These are phyloP conservation scores for Pangasius macronema DNA, from an alignment of 2,797 vertebrate genomes.

Conservation along the genomic window DNA sequence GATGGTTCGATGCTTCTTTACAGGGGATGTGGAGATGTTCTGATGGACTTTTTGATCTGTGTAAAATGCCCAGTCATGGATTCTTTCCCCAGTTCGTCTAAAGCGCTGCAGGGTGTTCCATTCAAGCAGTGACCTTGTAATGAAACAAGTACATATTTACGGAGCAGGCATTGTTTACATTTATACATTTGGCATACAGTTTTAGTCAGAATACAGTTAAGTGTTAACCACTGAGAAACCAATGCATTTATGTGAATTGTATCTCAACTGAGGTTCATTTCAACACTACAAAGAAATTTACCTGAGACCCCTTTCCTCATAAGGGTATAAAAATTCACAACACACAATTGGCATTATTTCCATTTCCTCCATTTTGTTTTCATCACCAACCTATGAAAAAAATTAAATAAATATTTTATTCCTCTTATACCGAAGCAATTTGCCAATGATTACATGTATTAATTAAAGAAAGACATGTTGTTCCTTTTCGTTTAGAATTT, in stretches of 20 bases:
- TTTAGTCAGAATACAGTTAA: not conserved
- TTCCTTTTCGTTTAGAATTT: not conserved
- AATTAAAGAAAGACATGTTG: not conserved
- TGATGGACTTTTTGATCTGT: not conserved
- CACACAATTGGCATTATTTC: not conserved
- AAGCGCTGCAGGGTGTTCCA: conserved; percentile 32
- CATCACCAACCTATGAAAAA: not conserved
- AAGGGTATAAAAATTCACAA: not conserved
- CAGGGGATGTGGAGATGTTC: not conserved
- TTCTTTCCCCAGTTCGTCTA: conserved; percentile 32
- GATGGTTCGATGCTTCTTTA: conserved; percentile 15
- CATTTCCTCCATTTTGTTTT: not conserved
- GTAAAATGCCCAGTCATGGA: not conserved
- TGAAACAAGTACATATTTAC: conserved; percentile 25
- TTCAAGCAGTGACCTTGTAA: conserved; percentile 57
- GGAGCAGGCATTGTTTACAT: conserved; percentile 9
- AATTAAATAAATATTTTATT: not conserved
- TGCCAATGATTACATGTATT: not conserved
- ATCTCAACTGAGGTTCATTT: not conserved
- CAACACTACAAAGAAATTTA: not conserved
- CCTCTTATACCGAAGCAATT: not conserved
- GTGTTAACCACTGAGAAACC: not conserved
- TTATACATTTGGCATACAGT: not conserved
- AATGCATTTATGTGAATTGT: not conserved
- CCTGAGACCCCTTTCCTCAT: conserved; percentile 26